Conservation (phyloP, 2,797 vertebrate species). For the Sebastes taczanowskii region DNA sequence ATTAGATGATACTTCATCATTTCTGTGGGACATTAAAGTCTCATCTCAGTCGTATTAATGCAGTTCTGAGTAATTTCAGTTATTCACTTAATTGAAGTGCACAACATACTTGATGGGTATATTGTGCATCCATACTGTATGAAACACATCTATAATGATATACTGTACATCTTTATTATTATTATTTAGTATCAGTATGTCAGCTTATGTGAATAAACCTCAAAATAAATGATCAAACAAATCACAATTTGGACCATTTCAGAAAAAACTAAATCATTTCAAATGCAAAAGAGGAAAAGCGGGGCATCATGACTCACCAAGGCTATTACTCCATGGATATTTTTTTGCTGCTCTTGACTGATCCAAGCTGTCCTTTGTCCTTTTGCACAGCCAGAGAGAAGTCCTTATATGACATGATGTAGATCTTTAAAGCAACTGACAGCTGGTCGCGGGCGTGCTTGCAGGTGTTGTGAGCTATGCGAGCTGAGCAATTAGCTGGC, state of each 20-base stretch:
- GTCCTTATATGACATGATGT: background rate
- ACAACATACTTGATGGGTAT: background rate
- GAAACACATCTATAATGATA: background rate
- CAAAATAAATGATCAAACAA: background rate
- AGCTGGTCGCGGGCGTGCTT: background rate
- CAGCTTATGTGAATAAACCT: background rate
- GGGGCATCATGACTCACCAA: background rate
- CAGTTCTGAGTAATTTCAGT: background rate
- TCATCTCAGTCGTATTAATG: constrained; percentile 18
- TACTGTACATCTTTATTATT: background rate
- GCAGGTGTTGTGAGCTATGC: background rate
- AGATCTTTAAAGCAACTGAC: background rate
- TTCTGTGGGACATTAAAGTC: constrained; percentile 1
- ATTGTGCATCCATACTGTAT: background rate
- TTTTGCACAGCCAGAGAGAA: constrained; percentile 14
- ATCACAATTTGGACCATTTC: background rate
- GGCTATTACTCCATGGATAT: constrained; percentile 5
- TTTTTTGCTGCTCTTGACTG: background rate
- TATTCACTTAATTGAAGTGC: background rate
- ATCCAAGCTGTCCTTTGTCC: constrained; percentile 1
- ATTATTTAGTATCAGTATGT: background rate
- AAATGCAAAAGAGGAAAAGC: background rate
- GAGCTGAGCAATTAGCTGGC: background rate
- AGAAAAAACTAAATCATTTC: background rate
- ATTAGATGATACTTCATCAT: constrained; percentile 17